These are phyloP conservation scores for Periplaneta americana DNA, from an alignment of 1,140 invertebrate genomes.

Conservation along the genomic window DNA sequence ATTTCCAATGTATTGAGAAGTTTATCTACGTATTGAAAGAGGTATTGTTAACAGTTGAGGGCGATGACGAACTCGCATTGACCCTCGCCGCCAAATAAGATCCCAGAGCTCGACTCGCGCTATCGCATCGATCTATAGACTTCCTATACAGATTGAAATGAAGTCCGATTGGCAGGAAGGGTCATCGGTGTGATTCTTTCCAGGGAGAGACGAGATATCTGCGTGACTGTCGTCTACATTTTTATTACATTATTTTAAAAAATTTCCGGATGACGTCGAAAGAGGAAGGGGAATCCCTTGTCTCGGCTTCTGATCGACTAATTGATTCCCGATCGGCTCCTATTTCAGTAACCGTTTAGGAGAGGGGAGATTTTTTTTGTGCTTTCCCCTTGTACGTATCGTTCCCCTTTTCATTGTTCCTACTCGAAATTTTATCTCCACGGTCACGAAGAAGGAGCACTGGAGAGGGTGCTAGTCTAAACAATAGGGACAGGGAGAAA, in stretches of 20 bases:
- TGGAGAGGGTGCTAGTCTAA: background rate
- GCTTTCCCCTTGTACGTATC: background rate
- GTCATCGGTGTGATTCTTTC: background rate
- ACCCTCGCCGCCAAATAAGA: too few relatives aligned
- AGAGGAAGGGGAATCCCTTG: background rate
- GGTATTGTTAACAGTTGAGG: too few relatives aligned
- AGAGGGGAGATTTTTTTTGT: background rate
- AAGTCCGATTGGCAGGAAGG: background rate
- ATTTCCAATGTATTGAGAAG: too few relatives aligned
- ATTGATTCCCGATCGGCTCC: background rate
- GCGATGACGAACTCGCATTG: too few relatives aligned
- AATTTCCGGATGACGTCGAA: background rate
- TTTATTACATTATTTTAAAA: background rate
- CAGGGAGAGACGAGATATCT: background rate
- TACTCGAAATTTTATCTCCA: background rate
- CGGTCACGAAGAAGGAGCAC: background rate
- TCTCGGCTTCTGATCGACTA: background rate
- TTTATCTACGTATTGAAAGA: too few relatives aligned
- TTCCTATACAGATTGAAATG: background rate
- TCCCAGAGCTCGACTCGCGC: too few relatives aligned
- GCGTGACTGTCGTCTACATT: background rate
- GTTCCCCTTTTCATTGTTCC: background rate
- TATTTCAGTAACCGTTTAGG: background rate
- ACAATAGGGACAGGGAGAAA: background rate
- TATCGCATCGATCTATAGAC: background rate